Percentiles rank a stretch among this genome's conserved stretches.
Conservation (phyloP, 1,140 invertebrate genomes). For the Oscheius sp. region DNA sequence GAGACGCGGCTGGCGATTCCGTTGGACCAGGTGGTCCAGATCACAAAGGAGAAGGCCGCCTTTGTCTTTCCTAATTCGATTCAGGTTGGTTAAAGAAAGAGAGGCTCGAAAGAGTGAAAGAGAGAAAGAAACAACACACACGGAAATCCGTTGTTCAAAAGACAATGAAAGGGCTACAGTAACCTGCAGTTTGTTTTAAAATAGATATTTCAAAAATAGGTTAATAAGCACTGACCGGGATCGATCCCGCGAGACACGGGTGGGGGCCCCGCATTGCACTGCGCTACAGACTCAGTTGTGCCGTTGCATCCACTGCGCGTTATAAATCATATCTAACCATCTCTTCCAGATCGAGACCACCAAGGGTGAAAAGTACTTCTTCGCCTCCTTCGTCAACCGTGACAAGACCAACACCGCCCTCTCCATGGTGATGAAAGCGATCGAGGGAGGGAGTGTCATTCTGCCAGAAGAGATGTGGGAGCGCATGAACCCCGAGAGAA, state of each 20-base stretch:
- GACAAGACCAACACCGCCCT: conserved; percentile 25
- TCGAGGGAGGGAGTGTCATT: not conserved
- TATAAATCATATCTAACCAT: too few species aligned
- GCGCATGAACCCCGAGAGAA: not conserved
- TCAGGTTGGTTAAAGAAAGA: conserved; percentile 17
- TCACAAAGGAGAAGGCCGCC: conserved; percentile 32
- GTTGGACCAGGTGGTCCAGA: conserved; percentile 16
- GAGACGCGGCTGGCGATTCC: conserved; percentile 29
- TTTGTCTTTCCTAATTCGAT: conserved; percentile 34
- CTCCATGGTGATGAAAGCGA: conserved; percentile 1
- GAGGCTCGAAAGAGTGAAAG: not conserved
- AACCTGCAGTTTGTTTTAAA: not conserved
- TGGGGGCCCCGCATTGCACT: too few species aligned
- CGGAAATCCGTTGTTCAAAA: not conserved
- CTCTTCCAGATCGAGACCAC: conserved; percentile 26
- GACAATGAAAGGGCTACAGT: not conserved
- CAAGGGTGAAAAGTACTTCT: conserved; percentile 18
- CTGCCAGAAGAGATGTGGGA: conserved; percentile 11
- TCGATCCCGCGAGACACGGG: too few species aligned
- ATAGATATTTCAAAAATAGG: too few species aligned
- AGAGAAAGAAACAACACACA: not conserved
- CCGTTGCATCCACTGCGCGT: too few species aligned
- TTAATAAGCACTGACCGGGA: too few species aligned
- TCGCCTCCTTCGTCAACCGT: conserved; percentile 33
- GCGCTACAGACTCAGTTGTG: too few species aligned